phyloP scores from a whole-genome alignment of 2,113 vertebrate genomes.

The Ardeotis arabs region DNA sequence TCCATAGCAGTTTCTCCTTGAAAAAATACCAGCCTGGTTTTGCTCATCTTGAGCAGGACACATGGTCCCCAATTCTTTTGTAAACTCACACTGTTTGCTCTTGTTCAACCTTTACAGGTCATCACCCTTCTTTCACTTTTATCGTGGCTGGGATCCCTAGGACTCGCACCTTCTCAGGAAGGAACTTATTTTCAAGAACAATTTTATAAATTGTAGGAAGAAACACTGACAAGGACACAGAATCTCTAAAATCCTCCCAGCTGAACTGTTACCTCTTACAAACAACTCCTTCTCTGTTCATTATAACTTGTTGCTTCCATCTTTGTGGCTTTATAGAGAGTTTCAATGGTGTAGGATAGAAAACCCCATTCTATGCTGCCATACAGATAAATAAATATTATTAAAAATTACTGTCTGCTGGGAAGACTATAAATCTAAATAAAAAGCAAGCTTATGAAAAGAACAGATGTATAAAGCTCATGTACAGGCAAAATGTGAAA shows the following conservation, averaged over 20 bases:
- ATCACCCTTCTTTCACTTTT: not conserved
- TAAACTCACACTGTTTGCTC: not conserved
- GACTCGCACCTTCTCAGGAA: not conserved
- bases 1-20: not conserved
- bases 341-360: not conserved
- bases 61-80: not conserved
- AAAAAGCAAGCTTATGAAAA: not conserved
- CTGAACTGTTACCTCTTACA: not conserved
- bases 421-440: not conserved
- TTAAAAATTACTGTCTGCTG: not conserved
- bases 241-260: not conserved
- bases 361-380: not conserved
- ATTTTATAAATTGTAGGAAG: not conserved
- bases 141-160: not conserved
- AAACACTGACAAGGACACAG: not conserved
- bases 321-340: not conserved
- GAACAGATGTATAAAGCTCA: not conserved
- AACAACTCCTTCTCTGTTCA: not conserved
- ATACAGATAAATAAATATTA: not conserved
- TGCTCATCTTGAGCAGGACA: not conserved
- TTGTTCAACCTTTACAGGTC: not conserved
- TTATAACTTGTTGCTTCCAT: not conserved
- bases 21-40: not conserved
- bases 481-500: not conserved
- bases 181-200: not conserved